phyloP scores from a whole-genome alignment of 2,113 vertebrate genomes.

The Alectura lathami region DNA sequence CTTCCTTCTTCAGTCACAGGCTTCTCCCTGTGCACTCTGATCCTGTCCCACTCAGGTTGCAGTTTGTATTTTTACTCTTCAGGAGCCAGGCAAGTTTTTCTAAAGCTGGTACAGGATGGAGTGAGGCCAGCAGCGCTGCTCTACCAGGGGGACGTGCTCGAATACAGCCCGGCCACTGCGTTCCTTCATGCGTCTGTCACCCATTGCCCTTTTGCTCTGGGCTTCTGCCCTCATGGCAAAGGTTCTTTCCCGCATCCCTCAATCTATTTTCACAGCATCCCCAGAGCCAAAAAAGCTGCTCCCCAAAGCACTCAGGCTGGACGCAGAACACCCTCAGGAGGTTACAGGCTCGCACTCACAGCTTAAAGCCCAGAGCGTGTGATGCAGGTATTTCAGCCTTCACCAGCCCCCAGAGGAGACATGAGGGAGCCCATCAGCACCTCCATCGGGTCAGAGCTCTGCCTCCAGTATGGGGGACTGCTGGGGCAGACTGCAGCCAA shows the following conservation, averaged over 20 bases:
- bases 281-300: background rate
- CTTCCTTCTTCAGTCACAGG: background rate
- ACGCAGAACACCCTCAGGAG: background rate
- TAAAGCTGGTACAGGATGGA: background rate
- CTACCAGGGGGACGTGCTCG: background rate
- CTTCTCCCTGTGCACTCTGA: background rate
- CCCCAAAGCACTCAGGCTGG: background rate
- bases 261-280: background rate
- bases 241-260: background rate
- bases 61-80: background rate
- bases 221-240: background rate
- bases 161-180: background rate
- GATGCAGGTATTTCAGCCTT: background rate
- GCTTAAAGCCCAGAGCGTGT: background rate
- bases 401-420: background rate
- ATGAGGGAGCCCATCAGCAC: background rate
- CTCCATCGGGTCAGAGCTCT: background rate
- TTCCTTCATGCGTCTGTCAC: background rate
- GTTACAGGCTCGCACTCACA: fast-evolving
- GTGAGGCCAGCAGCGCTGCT: background rate
- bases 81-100: background rate
- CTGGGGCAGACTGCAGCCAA: background rate
- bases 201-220: background rate
- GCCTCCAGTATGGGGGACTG: background rate
- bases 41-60: background rate